Base-by-base conservation (phyloP, 2,888 invertebrate species). In the Mayetiola destructor region DNA sequence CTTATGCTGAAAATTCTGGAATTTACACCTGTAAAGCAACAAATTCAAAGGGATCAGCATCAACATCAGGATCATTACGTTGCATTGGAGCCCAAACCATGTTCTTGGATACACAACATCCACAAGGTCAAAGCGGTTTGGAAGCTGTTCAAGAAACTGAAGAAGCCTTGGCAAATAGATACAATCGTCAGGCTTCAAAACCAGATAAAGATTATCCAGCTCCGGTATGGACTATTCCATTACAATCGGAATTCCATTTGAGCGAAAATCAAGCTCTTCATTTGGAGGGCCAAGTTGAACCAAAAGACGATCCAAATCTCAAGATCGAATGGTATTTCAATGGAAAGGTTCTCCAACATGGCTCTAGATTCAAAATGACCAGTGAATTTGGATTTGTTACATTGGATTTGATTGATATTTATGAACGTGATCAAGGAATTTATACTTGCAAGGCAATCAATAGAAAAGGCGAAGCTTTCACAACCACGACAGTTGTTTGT, bases 361-460 rank as follows among this genome's bases (percentile, higher is more conserved):
- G 87, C 59, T 85, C 92, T 2, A 79, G 94, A 62, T 94, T 92
- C 70, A 92, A 92, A 70, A 83, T 92, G 68, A 90, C 88, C 1
- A 88, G 85, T 67, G 97, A 99, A 67, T 96, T 96, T 69, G 97
- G 97, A 56, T 96, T 92, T 68, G 95, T 95, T 5, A 91, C 92
- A 3, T 76, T 99, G 63, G 95, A 96, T 70, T 77, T 97, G 56
- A 86, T 83, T 21, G 93, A 94, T 68, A 88, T 89, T 0, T 91
- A 93, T 67, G 90, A 90, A 67, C 80, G 93, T 64, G 95, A 95
- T 69, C 91, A 91, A 70, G 94, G 95, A 61, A 87, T 92, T 63
- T 92, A 92, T 68, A 92, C 91, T 1, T 90, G 90, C 73, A 89
- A 92, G 67, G 92, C 92, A 14, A 87, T 79, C 64, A 93, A 93